A percentile compares a stretch with the other conserved stretches of the same genome.
Conservation (phyloP, 2,797 vertebrate genomes). For the Tokudaia muenninki region DNA sequence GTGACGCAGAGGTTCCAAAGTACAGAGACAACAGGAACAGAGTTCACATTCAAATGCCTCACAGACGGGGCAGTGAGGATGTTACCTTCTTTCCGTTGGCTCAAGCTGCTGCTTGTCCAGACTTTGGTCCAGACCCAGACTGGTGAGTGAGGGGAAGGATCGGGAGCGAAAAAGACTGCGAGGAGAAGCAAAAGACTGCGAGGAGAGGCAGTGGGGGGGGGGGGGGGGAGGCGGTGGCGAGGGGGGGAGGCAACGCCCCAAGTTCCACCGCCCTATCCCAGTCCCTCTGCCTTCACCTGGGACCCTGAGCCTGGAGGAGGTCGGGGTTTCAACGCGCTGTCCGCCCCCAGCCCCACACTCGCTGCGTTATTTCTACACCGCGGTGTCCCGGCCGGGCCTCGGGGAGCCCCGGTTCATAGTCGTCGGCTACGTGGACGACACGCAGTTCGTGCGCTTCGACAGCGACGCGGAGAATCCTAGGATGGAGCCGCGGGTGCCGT, state of each 20-base stretch:
- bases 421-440: conserved; percentile 9
- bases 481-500: not conserved
- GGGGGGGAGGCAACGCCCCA: not conserved
- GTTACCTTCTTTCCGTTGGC: accelerated
- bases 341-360: not conserved
- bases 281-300: not conserved
- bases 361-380: accelerated
- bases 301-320: not conserved
- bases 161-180: accelerated
- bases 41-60: not conserved
- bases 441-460: conserved; percentile 43
- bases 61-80: no score
- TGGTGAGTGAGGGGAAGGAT: not conserved
- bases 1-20: not conserved
- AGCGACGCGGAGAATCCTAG: not conserved
- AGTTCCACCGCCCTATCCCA: not conserved
- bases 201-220: no score
- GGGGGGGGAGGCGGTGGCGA: no score
- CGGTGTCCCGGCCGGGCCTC: not conserved
- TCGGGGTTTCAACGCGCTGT: not conserved
- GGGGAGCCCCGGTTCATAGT: accelerated
- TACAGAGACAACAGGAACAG: accelerated
- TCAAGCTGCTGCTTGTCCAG: not conserved
- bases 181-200: no score
- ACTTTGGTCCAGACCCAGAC: not conserved